A percentile compares a stretch with the other conserved stretches of the same genome.
Conservation (phyloP, 2,888 invertebrate species). For the Anoplius nigerrimus region DNA sequence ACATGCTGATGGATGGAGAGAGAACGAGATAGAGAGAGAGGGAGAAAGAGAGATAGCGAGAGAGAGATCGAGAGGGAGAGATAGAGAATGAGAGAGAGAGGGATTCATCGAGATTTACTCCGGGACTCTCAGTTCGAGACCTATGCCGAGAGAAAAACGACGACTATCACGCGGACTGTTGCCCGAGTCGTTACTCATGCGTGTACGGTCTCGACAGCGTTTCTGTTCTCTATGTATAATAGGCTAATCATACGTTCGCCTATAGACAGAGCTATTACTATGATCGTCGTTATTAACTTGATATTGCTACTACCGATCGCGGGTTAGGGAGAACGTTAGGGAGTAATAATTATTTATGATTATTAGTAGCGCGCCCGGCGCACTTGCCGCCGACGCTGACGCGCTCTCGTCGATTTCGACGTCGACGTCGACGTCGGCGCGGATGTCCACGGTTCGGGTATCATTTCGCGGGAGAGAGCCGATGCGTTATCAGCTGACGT, state of each 20-base stretch:
- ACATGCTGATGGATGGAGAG: too few relatives aligned
- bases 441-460: too few relatives aligned
- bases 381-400: constrained; percentile 17
- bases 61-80: not conserved
- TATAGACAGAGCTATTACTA: constrained; percentile 36
- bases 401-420: constrained; percentile 14
- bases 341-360: constrained; percentile 41
- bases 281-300: constrained; percentile 47
- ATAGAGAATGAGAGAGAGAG: not conserved
- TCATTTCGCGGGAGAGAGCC: too few relatives aligned
- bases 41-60: constrained; percentile 1
- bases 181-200: constrained; percentile 24
- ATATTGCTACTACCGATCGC: constrained; percentile 31
- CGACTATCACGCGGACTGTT: not conserved
- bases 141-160: not conserved
- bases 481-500: too few relatives aligned
- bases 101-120: too few relatives aligned
- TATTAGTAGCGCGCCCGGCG: constrained; percentile 10
- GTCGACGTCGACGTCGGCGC: too few relatives aligned
- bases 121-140: not conserved
- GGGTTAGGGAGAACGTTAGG: constrained; percentile 36
- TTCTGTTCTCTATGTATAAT: constrained; percentile 37
- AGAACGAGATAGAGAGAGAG: constrained; percentile 18
- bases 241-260: constrained; percentile 41
- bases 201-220: constrained; percentile 26